phyloP scores from a whole-genome alignment of 2,113 vertebrate species.

The Mesoclemmys tuberculata region DNA sequence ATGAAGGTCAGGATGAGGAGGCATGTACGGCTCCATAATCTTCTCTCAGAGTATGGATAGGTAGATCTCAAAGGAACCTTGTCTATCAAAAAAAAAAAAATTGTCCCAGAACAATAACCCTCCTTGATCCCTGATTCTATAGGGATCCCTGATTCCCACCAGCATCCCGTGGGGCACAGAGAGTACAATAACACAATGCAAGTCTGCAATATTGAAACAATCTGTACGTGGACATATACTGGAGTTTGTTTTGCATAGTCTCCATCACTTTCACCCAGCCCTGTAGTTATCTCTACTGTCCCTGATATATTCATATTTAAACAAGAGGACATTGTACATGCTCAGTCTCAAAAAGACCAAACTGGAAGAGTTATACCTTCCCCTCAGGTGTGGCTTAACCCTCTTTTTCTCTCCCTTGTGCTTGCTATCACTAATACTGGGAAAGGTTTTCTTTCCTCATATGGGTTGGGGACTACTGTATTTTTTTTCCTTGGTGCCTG shows the following conservation, averaged over 20 bases:
- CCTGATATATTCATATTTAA: not conserved
- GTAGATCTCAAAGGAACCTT: not conserved
- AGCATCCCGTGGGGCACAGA: not conserved
- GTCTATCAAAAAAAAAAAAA: not conserved
- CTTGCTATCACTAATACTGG: not conserved
- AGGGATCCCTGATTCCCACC: not conserved
- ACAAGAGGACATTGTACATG: not conserved
- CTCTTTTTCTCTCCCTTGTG: not conserved
- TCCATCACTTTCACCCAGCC: not conserved
- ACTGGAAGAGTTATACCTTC: not conserved
- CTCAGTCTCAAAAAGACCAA: not conserved
- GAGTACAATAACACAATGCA: not conserved
- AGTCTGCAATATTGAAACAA: not conserved
- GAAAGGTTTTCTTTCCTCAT: not conserved
- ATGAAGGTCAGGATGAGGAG: no score
- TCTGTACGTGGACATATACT: not conserved
- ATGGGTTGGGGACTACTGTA: not conserved
- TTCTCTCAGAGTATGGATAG: not conserved
- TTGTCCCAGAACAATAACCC: not conserved
- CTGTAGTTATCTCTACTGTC: not conserved
- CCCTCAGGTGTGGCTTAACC: not conserved
- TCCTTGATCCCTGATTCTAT: not conserved
- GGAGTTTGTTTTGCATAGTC: fast-evolving
- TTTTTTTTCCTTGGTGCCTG: no score
- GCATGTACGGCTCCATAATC: no score